These are phyloP conservation scores for Hydra vulgaris DNA, from an alignment of 30 jellyfish, hydroid and myxozoan genomes.

Conservation along the genomic window DNA sequence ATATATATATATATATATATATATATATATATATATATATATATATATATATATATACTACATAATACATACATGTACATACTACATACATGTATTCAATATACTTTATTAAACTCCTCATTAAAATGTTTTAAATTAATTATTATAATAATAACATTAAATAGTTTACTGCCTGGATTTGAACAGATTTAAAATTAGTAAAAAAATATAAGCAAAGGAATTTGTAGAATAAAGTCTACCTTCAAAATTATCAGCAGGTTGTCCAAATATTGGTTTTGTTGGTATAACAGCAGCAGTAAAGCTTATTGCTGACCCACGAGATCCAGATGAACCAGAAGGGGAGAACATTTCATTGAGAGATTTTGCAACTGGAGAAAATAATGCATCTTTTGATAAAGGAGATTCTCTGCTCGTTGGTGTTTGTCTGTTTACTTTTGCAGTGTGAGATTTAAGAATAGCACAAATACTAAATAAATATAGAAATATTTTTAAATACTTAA, in stretches of 20 bases:
- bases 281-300: neutral
- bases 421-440: neutral
- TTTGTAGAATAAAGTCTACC: slow-evolving; percentile 13
- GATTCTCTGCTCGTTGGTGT: slow-evolving; percentile 13
- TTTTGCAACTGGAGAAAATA: slow-evolving; percentile 24
- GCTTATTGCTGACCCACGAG: neutral
- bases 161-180: too few relatives aligned
- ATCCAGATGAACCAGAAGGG: slow-evolving; percentile 15
- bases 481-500: too few relatives aligned
- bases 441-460: neutral
- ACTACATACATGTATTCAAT: too few relatives aligned
- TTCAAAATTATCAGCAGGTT: slow-evolving; percentile 68
- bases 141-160: too few relatives aligned
- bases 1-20: too few relatives aligned
- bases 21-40: too few relatives aligned
- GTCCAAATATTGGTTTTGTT: slow-evolving; percentile 38
- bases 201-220: neutral
- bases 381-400: neutral
- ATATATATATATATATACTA: too few relatives aligned
- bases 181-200: too few relatives aligned
- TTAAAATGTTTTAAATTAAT: too few relatives aligned
- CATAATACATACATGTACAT: too few relatives aligned
- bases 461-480: neutral
- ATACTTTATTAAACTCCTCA: too few relatives aligned
- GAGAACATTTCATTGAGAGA: slow-evolving; percentile 24